These are phyloP conservation scores for Acleris holmiana DNA, from an alignment of 2,888 invertebrate species.

Conservation along the genomic window DNA sequence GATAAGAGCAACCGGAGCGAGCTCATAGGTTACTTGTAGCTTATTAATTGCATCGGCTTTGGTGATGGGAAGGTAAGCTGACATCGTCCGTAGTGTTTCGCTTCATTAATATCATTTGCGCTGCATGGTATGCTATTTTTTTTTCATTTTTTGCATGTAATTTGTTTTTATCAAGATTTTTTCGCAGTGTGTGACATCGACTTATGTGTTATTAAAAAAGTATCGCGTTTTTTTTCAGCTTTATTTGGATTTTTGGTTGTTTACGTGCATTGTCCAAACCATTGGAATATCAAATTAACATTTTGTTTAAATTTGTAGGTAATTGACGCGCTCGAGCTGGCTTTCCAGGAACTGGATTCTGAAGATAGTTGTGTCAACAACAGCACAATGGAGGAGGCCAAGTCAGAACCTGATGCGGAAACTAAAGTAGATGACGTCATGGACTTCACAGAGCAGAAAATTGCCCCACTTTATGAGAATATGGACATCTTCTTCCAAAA, in stretches of 20 bases:
- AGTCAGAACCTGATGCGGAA: slow-evolving; percentile 41
- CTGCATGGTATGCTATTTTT: slow-evolving; percentile 55
- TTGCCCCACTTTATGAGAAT: slow-evolving; percentile 85
- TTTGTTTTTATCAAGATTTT: slow-evolving; percentile 38
- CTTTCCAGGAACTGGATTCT: slow-evolving; percentile 86
- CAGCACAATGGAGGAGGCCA: slow-evolving; percentile 74
- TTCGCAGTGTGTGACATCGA: slow-evolving; percentile 8
- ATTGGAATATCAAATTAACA: not conserved
- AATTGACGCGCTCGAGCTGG: slow-evolving; percentile 86
- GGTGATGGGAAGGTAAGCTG: slow-evolving; percentile 81
- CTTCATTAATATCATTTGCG: slow-evolving; percentile 67
- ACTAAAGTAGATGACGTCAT: slow-evolving; percentile 47
- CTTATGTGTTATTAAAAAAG: not conserved
- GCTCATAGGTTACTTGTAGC: slow-evolving; percentile 48
- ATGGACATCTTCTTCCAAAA: slow-evolving; percentile 84
- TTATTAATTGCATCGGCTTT: slow-evolving; percentile 62
- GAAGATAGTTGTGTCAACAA: slow-evolving; percentile 61
- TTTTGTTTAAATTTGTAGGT: slow-evolving; percentile 67
- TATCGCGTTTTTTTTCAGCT: slow-evolving; percentile 22
- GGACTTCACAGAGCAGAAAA: slow-evolving; percentile 65
- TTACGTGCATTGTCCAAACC: not conserved
- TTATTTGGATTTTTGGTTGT: slow-evolving; percentile 13
- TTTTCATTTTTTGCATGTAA: slow-evolving; percentile 43
- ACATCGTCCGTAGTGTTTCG: slow-evolving; percentile 51
- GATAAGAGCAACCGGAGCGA: slow-evolving; percentile 49